Base-by-base conservation (phyloP, 2,797 vertebrate species). In the Leptatherina wallacei region DNA sequence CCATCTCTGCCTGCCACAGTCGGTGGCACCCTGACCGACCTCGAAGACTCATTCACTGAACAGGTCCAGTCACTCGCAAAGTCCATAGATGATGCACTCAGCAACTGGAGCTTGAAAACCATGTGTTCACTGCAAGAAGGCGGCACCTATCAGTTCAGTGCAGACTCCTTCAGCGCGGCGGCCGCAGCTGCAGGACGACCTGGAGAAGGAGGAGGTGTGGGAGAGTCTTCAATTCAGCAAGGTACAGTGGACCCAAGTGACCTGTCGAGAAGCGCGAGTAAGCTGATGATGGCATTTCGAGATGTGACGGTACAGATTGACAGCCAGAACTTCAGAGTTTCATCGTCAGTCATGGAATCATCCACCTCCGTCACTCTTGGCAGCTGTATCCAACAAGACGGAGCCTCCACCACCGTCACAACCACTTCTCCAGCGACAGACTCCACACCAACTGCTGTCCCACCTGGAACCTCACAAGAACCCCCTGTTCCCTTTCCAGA, bases 31-130 rank as follows among this genome's bases (percentile, higher is more conserved):
- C 93, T 99, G 77, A 99, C 98, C 0, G 97, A 99, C 82, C 93
- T 99, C 71, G 98, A 99, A 90, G 98, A 99, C 94, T 98, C 98
- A 42, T 99, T 99, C 91, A 97, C 96, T 0, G 97, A 99, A 85
- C 98, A 99, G 94, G 98, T 99, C 69, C 98, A 98, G 81, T 98
- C 98, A 0, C 92, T 99, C 81, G 98, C 98, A 61, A 99, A 99
- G 88, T 99, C 98, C 54, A 99, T 99, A 5, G 98, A 99, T 7
- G 98, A 99, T 10, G 98, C 98, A 2, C 97, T 99, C 56, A 99
- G 97, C 87, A 98, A 96, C 80, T 99, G 98, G 98, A 99, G 98
- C 89, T 92, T 99, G 91, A 98, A 98, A 90, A 97, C 98, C 47
- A 97, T 99, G 96, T 99, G 97, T 84, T 97, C 97, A 7, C 93